Evolutionary conservation across 2,113 vertebrate genomes (phyloP).

Genomic region (Tinamus guttatus): DNA sequence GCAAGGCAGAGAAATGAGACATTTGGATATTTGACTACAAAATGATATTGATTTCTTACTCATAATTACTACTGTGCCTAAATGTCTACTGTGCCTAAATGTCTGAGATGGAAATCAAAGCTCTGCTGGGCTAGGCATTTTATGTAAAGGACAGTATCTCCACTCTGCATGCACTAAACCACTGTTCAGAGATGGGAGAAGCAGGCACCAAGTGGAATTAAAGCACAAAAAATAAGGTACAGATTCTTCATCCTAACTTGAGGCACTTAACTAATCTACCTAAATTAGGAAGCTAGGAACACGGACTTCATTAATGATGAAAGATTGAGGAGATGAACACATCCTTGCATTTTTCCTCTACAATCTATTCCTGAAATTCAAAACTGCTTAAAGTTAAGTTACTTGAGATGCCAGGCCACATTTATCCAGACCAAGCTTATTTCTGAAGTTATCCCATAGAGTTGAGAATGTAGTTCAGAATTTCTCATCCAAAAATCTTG

Average conservation of each 20-base stretch:
- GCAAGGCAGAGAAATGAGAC: neutral
- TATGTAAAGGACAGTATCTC: neutral
- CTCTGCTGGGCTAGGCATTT: neutral
- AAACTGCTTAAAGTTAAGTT: neutral
- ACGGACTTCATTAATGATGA: neutral
- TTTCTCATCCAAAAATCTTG: neutral
- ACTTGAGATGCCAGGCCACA: rapidly evolving
- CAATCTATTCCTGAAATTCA: neutral
- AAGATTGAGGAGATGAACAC: neutral
- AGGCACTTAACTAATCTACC: neutral
- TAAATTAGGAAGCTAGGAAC: neutral
- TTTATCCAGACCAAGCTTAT: neutral
- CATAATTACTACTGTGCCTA: neutral
- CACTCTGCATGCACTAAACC: rapidly evolving
- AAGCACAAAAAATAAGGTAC: neutral
- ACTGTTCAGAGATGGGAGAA: neutral
- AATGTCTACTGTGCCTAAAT: too few relatives aligned
- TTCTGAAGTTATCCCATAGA: neutral
- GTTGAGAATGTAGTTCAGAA: neutral
- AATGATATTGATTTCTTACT: neutral
- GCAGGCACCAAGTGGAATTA: neutral
- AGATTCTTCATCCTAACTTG: neutral
- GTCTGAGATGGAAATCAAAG: neutral
- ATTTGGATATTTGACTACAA: neutral
- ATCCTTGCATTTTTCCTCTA: neutral